Evolutionary conservation across 2,113 vertebrate species (phyloP), one percentile per base, ranked within the genome.

Genomic region (Brachypteracias leptosomus): DNA sequence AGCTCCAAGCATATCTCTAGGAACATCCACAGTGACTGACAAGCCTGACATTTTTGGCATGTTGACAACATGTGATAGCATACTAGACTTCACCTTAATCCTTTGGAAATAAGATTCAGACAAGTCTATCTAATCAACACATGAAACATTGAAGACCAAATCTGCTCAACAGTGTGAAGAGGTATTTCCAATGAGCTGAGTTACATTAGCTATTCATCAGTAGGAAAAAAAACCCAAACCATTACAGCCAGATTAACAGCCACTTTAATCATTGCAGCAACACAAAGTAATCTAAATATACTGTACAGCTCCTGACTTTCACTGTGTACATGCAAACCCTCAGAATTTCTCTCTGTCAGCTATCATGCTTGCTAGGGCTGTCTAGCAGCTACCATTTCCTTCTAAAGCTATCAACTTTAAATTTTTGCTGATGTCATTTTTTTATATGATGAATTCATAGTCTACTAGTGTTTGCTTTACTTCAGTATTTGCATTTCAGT

Each of bases 121-220:
- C 0, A 0, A 62, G 11, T 40, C 11, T 61, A 17, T 36, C 14
- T 81, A 54, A 54, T 66, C 46, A 67, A 21, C 14, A 18, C 42
- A 21, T 1, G 6, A 47, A 73, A 57, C 78, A 38, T 2, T 66
- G 75, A 92, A 58, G 38, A 90, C 20, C 25, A n/a, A 49, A 36
- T 75, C 28, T 67, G 3, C n/a, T 52, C 0, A 0, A 59, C 33
- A 29, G 16, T 55, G 7, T 62, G 38, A 79, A n/a, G 42, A 46
- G 13, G 24, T 29, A 40, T 44, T 75, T 88, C 35, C 26, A 15
- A 33, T 68, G 58, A 67, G 33, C 4, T 51, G 44, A 80, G 42
- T 38, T 83, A 16, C 47, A 79, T 82, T 90, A 90, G 36, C 13
- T 20, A 26, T 44, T 86, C 13, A 24, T 54, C 46, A 44, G 10